Evolutionary conservation across 2,113 vertebrate genomes (phyloP).

Genomic region (Tupaia chinensis): DNA sequence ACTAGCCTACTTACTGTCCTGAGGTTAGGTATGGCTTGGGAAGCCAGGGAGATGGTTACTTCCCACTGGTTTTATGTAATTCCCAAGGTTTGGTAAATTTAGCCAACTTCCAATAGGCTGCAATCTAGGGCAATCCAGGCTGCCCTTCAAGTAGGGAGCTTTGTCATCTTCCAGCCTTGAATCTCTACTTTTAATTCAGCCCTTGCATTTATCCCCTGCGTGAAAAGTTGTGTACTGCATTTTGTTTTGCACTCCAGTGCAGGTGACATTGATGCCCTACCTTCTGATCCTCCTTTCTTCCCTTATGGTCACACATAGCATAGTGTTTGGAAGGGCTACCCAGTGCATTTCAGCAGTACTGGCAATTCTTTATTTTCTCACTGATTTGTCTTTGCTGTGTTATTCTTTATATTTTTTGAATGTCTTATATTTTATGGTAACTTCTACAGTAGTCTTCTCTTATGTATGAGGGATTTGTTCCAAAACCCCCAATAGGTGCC

Average conservation of each 20-base stretch:
- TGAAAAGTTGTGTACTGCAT: background rate
- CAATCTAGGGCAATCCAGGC: background rate
- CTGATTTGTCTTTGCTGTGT: background rate
- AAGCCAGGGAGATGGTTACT: background rate
- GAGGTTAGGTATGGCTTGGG: background rate
- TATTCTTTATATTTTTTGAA: background rate
- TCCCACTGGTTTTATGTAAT: background rate
- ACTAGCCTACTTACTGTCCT: background rate
- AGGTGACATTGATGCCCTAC: background rate
- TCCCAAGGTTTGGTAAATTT: background rate
- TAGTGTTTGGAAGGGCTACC: background rate
- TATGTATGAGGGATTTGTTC: too few relatives aligned
- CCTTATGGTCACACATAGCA: background rate
- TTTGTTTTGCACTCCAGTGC: background rate
- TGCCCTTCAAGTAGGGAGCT: background rate
- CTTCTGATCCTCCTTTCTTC: background rate
- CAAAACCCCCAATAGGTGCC: too few relatives aligned
- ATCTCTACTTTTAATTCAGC: constrained; percentile 29
- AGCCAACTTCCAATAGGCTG: background rate
- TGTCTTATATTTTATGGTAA: constrained; percentile 24
- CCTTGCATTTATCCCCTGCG: background rate
- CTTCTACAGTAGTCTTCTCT: background rate
- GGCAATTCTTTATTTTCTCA: constrained; percentile 13
- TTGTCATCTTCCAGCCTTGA: background rate
- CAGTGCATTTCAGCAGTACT: background rate